phyloP scores from a whole-genome alignment of 2,113 vertebrate species.

The Geococcyx californianus region DNA sequence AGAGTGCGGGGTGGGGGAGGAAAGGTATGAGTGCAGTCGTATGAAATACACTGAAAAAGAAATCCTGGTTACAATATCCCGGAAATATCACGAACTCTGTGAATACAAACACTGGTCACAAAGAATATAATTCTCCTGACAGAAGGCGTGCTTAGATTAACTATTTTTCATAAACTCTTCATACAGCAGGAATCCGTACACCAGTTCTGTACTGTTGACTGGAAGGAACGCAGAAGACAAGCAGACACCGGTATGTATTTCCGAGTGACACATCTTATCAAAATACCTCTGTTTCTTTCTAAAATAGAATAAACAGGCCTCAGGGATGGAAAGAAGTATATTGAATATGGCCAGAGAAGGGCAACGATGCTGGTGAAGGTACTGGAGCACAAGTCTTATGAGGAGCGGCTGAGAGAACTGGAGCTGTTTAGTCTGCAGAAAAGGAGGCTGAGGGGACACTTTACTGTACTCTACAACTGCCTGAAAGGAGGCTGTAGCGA shows the following conservation, averaged over 20 bases:
- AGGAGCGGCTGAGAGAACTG: too few species aligned
- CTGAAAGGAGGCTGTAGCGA: too few species aligned
- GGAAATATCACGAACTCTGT: rapidly evolving
- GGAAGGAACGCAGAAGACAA: background rate
- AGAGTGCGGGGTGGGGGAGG: rapidly evolving
- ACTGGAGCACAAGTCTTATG: too few species aligned
- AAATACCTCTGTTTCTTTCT: background rate
- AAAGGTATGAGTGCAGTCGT: background rate
- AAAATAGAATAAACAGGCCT: background rate
- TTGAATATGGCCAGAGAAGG: too few species aligned
- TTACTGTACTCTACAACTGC: too few species aligned
- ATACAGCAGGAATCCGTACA: background rate
- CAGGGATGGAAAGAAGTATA: background rate
- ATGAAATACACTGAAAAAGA: background rate
- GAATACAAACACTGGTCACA: background rate
- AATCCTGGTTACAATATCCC: background rate
- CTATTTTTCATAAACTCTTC: background rate
- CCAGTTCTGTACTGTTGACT: rapidly evolving
- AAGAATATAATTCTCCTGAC: background rate
- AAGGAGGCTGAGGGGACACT: too few species aligned
- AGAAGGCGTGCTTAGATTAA: background rate
- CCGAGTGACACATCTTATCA: background rate
- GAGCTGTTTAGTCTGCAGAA: too few species aligned
- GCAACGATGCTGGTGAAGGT: too few species aligned
- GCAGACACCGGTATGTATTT: background rate